phyloP scores from a whole-genome alignment of 2,888 invertebrate genomes.

The Phragmatobia fuliginosa region DNA sequence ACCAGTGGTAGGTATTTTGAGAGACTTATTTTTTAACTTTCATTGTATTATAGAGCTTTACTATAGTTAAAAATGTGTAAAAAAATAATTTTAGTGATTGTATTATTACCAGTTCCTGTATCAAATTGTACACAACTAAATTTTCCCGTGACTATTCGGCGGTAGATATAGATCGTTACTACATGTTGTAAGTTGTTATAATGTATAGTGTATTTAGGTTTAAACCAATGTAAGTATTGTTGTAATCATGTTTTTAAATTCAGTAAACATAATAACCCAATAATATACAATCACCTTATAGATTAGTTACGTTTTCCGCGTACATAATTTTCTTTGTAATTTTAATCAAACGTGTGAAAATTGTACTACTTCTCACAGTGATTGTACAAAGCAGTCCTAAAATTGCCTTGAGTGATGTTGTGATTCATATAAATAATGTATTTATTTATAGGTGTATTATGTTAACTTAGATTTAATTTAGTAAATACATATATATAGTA shows the following conservation, averaged over 20 bases:
- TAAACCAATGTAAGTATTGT: conserved; percentile 44
- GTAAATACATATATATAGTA: conserved; percentile 50
- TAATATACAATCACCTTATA: conserved; percentile 29
- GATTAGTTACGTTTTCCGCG: conserved; percentile 26
- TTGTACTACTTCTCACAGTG: conserved; percentile 28
- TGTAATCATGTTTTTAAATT: conserved; percentile 42
- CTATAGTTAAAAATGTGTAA: conserved; percentile 49
- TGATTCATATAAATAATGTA: conserved; percentile 71
- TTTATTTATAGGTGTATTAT: conserved; percentile 68
- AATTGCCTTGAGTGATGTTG: conserved; percentile 73
- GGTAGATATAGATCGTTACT: conserved; percentile 50
- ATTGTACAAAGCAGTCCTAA: conserved; percentile 42
- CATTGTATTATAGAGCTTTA: conserved; percentile 67
- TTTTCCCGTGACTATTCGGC: conserved; percentile 32
- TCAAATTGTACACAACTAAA: conserved; percentile 37
- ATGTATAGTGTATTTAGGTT: conserved; percentile 49
- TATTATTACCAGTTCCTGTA: conserved; percentile 66
- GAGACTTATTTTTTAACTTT: conserved; percentile 52
- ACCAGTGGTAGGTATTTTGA: conserved; percentile 34
- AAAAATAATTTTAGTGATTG: conserved; percentile 50
- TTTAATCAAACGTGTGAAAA: conserved; percentile 19
- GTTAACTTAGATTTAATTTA: conserved; percentile 46
- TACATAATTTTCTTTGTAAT: conserved; percentile 22
- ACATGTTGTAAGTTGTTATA: conserved; percentile 56
- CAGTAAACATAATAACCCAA: conserved; percentile 37